Evolutionary conservation across 2,797 vertebrate genomes (phyloP).

Genomic region (Notamacropus eugenii): DNA sequence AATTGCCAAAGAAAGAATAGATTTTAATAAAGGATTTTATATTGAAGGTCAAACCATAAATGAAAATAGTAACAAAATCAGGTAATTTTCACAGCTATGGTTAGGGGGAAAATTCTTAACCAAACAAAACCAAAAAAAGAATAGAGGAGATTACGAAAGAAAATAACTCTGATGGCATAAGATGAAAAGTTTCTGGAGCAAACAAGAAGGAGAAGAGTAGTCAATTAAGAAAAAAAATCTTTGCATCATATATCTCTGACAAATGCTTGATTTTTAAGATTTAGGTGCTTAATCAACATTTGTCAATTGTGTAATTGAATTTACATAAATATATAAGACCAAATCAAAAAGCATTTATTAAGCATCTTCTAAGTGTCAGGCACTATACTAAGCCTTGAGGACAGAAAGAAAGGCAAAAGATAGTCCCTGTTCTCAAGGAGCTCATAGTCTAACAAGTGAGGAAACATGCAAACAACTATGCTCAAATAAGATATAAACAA

Average conservation of each 20-base stretch:
- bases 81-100: background rate
- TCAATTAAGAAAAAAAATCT: background rate
- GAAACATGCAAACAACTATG: background rate
- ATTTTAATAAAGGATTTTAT: background rate
- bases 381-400: background rate
- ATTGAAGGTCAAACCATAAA: background rate
- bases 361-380: background rate
- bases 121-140: background rate
- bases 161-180: background rate
- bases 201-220: background rate
- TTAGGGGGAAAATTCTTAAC: background rate
- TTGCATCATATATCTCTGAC: background rate
- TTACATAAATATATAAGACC: background rate
- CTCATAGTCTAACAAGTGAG: background rate
- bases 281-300: background rate
- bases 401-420: background rate
- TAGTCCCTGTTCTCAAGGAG: background rate
- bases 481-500: background rate
- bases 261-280: background rate
- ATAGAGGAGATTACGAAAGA: background rate
- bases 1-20: background rate
- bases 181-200: background rate
- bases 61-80: background rate
- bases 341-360: background rate
- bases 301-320: background rate